Evolutionary conservation across 2,797 vertebrate species (phyloP).

Genomic region (Leptatherina wallacei): DNA sequence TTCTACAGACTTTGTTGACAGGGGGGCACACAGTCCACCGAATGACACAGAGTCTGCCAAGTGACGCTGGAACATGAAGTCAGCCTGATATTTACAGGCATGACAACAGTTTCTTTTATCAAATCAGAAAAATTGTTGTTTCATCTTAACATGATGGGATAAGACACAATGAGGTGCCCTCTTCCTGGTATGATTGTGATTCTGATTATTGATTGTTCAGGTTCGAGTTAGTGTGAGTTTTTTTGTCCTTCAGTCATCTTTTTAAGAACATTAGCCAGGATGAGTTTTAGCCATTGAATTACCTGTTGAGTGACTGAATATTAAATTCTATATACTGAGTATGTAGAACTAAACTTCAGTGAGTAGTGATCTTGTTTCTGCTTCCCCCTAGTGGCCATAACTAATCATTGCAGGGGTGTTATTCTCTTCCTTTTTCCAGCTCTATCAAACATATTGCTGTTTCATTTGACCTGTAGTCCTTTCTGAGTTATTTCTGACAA

Average conservation of each 20-base stretch:
- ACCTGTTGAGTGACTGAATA: not conserved
- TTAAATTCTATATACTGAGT: not conserved
- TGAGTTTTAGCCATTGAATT: not conserved
- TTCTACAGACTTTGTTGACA: slow-evolving; percentile 55
- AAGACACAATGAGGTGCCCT: slow-evolving; percentile 28
- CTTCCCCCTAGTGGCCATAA: slow-evolving; percentile 20
- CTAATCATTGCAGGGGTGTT: not conserved
- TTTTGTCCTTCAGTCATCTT: not conserved
- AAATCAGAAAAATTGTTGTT: not conserved
- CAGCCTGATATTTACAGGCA: slow-evolving; percentile 1
- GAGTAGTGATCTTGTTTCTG: not conserved
- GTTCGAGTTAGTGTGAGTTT: fast-evolving
- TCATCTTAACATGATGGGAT: not conserved
- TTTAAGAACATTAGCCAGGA: not conserved
- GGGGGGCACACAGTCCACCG: slow-evolving; percentile 41
- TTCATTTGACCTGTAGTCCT: not conserved
- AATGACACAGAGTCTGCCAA: slow-evolving; percentile 65
- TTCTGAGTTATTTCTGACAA: not conserved
- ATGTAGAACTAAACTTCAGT: not conserved
- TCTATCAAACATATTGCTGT: not conserved
- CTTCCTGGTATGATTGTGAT: not conserved
- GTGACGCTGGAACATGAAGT: slow-evolving; percentile 21
- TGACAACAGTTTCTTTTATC: slow-evolving; percentile 7
- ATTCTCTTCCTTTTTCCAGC: not conserved
- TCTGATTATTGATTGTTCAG: not conserved